phyloP scores from a whole-genome alignment of 2,888 invertebrate species.

The Diloba caeruleocephala region DNA sequence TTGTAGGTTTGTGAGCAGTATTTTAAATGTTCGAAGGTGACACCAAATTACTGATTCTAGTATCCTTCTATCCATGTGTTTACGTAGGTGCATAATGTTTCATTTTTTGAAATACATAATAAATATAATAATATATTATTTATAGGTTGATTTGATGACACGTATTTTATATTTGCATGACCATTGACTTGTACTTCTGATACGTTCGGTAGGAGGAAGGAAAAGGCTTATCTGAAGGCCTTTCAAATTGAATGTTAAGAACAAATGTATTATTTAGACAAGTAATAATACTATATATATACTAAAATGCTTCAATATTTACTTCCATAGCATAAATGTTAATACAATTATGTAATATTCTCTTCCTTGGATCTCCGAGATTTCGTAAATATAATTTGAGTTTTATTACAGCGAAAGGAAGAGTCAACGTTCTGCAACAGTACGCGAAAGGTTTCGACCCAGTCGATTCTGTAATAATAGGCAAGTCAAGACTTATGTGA shows the following conservation, averaged over 20 bases:
- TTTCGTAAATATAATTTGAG: constrained; percentile 11
- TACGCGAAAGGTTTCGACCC: constrained; percentile 38
- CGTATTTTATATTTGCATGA: background rate
- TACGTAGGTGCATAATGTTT: constrained; percentile 19
- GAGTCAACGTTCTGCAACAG: constrained; percentile 31
- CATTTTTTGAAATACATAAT: constrained; percentile 1
- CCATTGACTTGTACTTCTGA: background rate
- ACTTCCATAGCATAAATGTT: constrained; percentile 3
- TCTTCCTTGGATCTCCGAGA: background rate
- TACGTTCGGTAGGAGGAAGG: background rate
- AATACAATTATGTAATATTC: constrained; percentile 5
- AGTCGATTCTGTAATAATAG: constrained; percentile 23
- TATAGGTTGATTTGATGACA: background rate
- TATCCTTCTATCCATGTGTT: constrained; percentile 10
- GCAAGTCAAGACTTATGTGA: constrained; percentile 24
- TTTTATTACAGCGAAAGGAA: constrained; percentile 19
- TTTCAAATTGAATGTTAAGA: background rate
- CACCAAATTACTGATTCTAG: constrained; percentile 3
- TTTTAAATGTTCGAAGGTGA: constrained; percentile 25
- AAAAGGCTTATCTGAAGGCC: background rate
- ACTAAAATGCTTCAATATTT: too few relatives aligned
- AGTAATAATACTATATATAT: too few relatives aligned
- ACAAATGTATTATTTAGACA: too few relatives aligned
- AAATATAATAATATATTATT: background rate
- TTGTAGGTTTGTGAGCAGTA: background rate